A percentile compares a stretch with the other conserved stretches of the same genome.
Conservation (phyloP, 2,888 invertebrate species). For the Dugesia japonica region DNA sequence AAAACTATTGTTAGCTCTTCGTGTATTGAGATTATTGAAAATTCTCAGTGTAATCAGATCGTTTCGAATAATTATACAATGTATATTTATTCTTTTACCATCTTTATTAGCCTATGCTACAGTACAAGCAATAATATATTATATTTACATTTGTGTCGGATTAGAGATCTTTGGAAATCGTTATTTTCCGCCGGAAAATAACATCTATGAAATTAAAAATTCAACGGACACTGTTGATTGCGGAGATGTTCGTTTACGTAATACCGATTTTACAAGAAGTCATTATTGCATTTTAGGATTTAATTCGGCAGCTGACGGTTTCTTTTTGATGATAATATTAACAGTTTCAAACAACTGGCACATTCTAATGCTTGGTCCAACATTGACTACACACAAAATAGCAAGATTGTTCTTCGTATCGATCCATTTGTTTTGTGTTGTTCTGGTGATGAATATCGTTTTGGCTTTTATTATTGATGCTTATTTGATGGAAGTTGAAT, state of each 20-base stretch:
- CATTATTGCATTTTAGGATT: neutral
- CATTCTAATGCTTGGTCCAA: neutral
- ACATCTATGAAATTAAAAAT: neutral
- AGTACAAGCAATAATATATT: neutral
- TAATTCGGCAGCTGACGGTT: neutral
- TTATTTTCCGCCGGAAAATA: neutral
- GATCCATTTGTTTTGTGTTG: neutral
- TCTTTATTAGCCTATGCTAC: neutral
- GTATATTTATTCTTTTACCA: neutral
- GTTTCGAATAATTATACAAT: neutral
- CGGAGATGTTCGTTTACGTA: neutral
- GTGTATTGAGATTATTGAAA: neutral
- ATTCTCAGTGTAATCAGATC: neutral
- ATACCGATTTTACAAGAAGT: neutral
- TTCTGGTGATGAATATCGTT: slow-evolving; percentile 21
- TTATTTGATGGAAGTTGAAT: neutral
- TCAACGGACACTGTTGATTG: neutral
- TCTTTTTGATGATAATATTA: neutral
- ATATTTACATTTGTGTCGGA: neutral
- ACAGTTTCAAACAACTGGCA: slow-evolving; percentile 7
- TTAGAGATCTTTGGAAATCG: neutral
- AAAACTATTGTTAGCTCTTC: neutral
- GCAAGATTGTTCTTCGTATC: neutral
- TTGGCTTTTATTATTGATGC: slow-evolving; percentile 24
- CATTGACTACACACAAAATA: neutral